These are phyloP conservation scores for Liodrosophila aerea DNA, from an alignment of 2,888 invertebrate species.

Conservation along the genomic window DNA sequence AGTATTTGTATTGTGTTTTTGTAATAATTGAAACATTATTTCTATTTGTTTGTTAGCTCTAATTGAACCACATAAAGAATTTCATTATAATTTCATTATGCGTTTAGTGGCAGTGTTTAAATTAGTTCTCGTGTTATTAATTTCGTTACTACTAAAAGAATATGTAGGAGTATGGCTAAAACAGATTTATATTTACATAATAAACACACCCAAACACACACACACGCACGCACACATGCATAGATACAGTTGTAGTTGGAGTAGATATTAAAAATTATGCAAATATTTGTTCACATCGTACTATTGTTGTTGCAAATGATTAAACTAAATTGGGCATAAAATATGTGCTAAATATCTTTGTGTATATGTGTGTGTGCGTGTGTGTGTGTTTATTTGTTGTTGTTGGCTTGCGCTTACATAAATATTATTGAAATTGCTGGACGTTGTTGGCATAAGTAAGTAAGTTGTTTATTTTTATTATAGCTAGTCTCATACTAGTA, in stretches of 20 bases:
- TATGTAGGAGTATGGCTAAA: conserved; percentile 34
- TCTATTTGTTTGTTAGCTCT: conserved; percentile 24
- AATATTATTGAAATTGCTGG: conserved; percentile 76
- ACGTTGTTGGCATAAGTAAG: conserved; percentile 78
- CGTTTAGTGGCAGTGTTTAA: conserved; percentile 46
- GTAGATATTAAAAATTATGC: conserved; percentile 9
- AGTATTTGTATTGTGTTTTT: conserved; percentile 40
- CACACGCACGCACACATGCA: conserved; percentile 8
- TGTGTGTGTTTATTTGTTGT: conserved; percentile 30
- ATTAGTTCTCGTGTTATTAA: conserved; percentile 17
- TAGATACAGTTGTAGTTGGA: conserved; percentile 3
- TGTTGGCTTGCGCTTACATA: conserved; percentile 58
- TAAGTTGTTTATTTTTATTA: conserved; percentile 71
- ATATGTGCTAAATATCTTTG: conserved; percentile 42
- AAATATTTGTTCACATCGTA: conserved; percentile 55
- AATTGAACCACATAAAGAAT: conserved; percentile 44
- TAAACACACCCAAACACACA: conserved; percentile 12
- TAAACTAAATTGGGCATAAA: conserved; percentile 64
- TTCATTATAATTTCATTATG: conserved; percentile 26
- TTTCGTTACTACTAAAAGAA: conserved; percentile 19
- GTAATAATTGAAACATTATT: conserved; percentile 6
- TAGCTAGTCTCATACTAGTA: conserved; percentile 36
- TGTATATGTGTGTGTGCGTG: conserved; percentile 5
- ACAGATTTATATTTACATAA: conserved; percentile 47
- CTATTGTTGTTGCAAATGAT: conserved; percentile 49